phyloP scores from a whole-genome alignment of 1,140 invertebrate genomes.

The Zeugodacus cucurbitae region DNA sequence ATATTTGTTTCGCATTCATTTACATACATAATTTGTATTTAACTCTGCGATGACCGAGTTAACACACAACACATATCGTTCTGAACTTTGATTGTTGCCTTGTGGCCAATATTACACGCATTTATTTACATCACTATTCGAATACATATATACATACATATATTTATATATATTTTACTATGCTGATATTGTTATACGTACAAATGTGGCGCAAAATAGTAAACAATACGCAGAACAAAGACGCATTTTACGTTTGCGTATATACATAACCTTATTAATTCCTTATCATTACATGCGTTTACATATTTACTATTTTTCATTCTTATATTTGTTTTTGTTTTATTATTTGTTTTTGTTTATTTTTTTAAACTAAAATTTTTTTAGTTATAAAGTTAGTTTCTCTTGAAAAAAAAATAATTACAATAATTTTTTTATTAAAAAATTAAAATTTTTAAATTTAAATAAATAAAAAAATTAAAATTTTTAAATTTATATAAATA shows the following conservation, averaged over 20 bases:
- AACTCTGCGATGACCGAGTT: neutral
- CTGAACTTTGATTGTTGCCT: neutral
- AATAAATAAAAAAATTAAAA: too few species aligned
- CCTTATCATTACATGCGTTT: too few species aligned
- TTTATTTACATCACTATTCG: neutral
- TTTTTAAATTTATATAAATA: too few species aligned
- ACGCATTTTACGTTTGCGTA: neutral
- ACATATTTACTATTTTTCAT: too few species aligned
- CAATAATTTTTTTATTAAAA: too few species aligned
- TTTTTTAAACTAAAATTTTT: neutral
- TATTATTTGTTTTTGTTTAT: neutral
- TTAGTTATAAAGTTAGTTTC: too few species aligned
- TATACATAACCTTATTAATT: too few species aligned
- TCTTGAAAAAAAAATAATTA: too few species aligned
- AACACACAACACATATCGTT: neutral
- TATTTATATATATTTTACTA: too few species aligned
- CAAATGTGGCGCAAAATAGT: neutral
- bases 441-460: too few species aligned
- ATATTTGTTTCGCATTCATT: neutral
- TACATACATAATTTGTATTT: neutral
- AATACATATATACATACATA: neutral
- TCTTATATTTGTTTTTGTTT: neutral
- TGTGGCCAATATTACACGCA: neutral
- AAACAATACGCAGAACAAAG: neutral
- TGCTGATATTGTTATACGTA: too few species aligned